These are phyloP conservation scores for Callipepla squamata DNA, from an alignment of 2,113 vertebrate species.

Conservation along the genomic window DNA sequence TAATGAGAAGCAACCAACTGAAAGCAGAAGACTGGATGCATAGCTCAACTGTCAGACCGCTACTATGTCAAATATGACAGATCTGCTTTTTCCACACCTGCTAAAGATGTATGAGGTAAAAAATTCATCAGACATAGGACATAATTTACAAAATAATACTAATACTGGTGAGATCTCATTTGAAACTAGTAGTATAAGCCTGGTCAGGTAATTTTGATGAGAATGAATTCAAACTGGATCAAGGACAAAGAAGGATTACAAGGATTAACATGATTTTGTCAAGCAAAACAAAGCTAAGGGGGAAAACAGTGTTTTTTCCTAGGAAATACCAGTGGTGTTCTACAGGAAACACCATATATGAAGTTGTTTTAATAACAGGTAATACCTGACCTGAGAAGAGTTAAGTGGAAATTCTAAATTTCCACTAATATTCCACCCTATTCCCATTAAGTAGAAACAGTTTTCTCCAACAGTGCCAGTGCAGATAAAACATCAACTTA, in stretches of 20 bases:
- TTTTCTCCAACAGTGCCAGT: background rate
- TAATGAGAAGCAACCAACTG: background rate
- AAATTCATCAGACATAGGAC: background rate
- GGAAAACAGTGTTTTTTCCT: background rate
- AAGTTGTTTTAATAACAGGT: background rate
- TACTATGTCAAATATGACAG: background rate
- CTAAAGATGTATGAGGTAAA: background rate
- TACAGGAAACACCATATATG: background rate
- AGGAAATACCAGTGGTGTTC: background rate
- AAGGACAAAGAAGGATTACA: background rate
- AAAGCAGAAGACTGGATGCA: background rate
- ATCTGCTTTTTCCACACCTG: background rate
- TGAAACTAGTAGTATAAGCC: background rate
- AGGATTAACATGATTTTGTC: background rate
- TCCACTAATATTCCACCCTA: background rate
- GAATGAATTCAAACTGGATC: background rate
- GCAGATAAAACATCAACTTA: background rate
- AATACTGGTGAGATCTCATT: background rate
- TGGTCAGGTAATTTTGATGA: background rate
- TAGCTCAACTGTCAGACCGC: background rate
- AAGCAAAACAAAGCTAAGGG: background rate
- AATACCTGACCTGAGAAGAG: background rate
- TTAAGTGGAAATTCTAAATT: background rate
- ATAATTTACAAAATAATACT: background rate
- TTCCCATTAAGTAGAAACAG: background rate